Evolutionary conservation across 2,113 vertebrate species (phyloP), one percentile per base, ranked within the genome.

Genomic region (Plotosus lineatus): DNA sequence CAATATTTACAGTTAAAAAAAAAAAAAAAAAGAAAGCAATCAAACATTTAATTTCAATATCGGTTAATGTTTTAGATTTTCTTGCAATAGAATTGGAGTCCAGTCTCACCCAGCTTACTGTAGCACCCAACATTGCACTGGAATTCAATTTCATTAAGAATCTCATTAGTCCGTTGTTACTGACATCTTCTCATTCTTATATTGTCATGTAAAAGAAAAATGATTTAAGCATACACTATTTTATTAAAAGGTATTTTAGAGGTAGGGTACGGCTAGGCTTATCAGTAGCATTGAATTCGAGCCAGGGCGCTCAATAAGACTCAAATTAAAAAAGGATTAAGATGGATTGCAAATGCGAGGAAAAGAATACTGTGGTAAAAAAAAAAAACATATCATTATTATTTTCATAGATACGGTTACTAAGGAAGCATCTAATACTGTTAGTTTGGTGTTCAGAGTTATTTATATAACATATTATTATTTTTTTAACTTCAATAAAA

Each of bases 1-100:
- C 76, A 90, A 78, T 92, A 92, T 91, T 86, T 92, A 92, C 91
- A 92, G 82, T 90, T 87, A 75, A 74, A 84, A 83, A 83, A 65
- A 75, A 19, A 58, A n/a, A 28, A 77, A 36, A 66, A 63, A 61
- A 82, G 55, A 33, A 84, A 75, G 15, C 33, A 56, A 74, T 40
- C 17, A 50, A 72, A 10, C 44, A 31, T 46, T 31, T 11, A n/a
- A 44, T 6, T 23, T 78, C 38, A 72, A 15, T 82, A 48, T 50
- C 46, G 72, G 65, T 80, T 82, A 81, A 73, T 15, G 74, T 77
- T n/a, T 26, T 53, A 9, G 36, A 31, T 12, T 69, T 19, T 77
- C 44, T 55, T 51, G 36, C 46, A 79, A 88, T 87, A 89, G 88
- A 89, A 81, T 90, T 73, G 82, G 84, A 36, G 84, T 88, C 88